These are phyloP conservation scores for Pyrrhia umbra DNA, from an alignment of 2,888 invertebrate species.

Conservation along the genomic window DNA sequence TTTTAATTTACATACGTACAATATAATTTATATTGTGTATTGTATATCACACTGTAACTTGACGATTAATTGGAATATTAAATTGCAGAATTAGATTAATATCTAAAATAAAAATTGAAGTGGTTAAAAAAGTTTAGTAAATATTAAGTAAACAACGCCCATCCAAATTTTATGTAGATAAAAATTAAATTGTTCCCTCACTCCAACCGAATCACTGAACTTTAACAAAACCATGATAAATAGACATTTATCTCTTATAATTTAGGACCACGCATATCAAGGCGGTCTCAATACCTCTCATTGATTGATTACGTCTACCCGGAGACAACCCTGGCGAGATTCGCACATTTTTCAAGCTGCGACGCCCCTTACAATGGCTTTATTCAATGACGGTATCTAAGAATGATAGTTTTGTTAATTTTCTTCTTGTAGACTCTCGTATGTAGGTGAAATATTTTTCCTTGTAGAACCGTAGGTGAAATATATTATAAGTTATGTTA, in stretches of 20 bases:
- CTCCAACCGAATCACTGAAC: slow-evolving; percentile 31
- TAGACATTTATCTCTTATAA: slow-evolving; percentile 51
- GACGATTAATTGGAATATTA: too few relatives aligned
- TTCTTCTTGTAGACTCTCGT: slow-evolving; percentile 42
- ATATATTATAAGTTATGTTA: too few relatives aligned
- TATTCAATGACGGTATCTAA: slow-evolving; percentile 69
- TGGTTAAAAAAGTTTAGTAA: too few relatives aligned
- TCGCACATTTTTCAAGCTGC: slow-evolving; percentile 75
- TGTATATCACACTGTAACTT: too few relatives aligned
- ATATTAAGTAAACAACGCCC: too few relatives aligned
- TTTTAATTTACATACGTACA: too few relatives aligned
- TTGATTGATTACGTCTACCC: slow-evolving; percentile 74
- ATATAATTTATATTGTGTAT: not conserved
- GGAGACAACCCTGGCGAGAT: slow-evolving; percentile 64
- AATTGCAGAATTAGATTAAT: too few relatives aligned
- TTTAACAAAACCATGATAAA: slow-evolving; percentile 49
- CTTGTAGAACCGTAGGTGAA: too few relatives aligned
- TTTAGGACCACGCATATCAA: slow-evolving; percentile 60
- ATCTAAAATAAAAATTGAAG: too few relatives aligned
- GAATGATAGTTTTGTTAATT: slow-evolving; percentile 72
- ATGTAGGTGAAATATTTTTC: slow-evolving; percentile 16
- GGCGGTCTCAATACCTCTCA: slow-evolving; percentile 75
- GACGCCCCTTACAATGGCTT: slow-evolving; percentile 71
- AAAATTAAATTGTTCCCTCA: not conserved
- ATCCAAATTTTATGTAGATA: not conserved